These are phyloP conservation scores for Eutrigla gurnardus DNA, from an alignment of 2,797 vertebrate species.

Conservation along the genomic window DNA sequence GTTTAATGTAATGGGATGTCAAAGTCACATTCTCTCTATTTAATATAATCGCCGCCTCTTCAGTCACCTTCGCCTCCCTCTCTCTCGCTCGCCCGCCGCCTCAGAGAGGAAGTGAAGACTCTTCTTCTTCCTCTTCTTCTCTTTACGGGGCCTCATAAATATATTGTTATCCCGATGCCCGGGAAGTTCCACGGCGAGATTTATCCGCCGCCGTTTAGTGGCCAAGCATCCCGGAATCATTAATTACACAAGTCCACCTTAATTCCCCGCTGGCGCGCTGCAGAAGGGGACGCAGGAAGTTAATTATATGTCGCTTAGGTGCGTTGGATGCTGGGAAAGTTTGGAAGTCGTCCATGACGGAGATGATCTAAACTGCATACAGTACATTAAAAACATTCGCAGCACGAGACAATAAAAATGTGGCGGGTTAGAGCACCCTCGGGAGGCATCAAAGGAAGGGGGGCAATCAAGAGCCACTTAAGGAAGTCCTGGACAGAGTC, in stretches of 20 bases:
- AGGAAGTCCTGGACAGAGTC: neutral
- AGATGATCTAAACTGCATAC: constrained; percentile 51
- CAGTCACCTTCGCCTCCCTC: constrained; percentile 43
- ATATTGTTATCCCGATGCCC: constrained; percentile 83
- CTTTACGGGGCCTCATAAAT: constrained; percentile 84
- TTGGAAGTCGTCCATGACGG: constrained; percentile 70
- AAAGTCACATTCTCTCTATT: constrained; percentile 58
- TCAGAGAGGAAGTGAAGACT: constrained; percentile 31
- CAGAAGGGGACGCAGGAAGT: constrained; percentile 78
- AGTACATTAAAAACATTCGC: constrained; percentile 46
- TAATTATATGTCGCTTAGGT: constrained; percentile 84
- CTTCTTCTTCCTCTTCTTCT: constrained; percentile 41
- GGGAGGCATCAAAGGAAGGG: constrained; percentile 10
- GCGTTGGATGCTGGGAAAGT: constrained; percentile 68
- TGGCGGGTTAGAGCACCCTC: constrained; percentile 21
- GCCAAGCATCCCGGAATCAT: constrained; percentile 83
- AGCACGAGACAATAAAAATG: constrained; percentile 20
- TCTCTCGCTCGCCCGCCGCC: constrained; percentile 19
- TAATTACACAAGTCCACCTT: constrained; percentile 81
- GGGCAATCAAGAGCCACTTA: constrained; percentile 1
- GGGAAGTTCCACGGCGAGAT: constrained; percentile 78
- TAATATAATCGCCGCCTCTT: constrained; percentile 61
- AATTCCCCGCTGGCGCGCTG: constrained; percentile 70
- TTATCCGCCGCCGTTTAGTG: constrained; percentile 82
- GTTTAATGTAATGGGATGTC: constrained; percentile 65